phyloP scores from a whole-genome alignment of 1,140 invertebrate genomes.

The Cotesia chilonis region DNA sequence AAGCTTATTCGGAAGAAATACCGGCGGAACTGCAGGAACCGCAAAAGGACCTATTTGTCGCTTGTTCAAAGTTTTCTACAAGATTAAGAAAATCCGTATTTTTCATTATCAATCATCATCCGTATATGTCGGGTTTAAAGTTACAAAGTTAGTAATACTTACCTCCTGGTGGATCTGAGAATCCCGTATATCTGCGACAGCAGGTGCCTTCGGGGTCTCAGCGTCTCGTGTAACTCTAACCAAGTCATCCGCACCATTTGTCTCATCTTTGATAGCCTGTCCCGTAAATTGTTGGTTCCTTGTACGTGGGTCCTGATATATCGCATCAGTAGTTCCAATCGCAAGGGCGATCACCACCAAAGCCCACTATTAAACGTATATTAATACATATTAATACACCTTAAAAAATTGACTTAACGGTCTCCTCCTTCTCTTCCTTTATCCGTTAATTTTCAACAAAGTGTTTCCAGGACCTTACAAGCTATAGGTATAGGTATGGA shows the following conservation, averaged over 20 bases:
- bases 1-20: constrained; percentile 6
- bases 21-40: not conserved
- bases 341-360: constrained; percentile 46
- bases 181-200: not conserved
- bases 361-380: constrained; percentile 41
- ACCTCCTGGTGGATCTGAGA: not conserved
- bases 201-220: constrained; percentile 3
- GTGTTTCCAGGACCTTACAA: no score
- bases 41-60: constrained; percentile 18
- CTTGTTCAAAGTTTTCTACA: constrained; percentile 22
- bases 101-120: not conserved
- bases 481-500: no score
- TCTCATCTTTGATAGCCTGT: not conserved
- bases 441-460: no score
- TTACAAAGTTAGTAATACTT: not conserved
- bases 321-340: constrained; percentile 44
- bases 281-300: constrained; percentile 41
- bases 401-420: not conserved
- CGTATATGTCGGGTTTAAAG: not conserved
- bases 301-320: constrained; percentile 46
- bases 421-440: no score
- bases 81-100: not conserved
- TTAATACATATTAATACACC: constrained; percentile 41
- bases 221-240: constrained; percentile 29
- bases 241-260: constrained; percentile 3